Percentiles rank a stretch among this genome's conserved stretches.
These are phyloP conservation scores for Syndactyla subalaris DNA, from an alignment of 2,797 vertebrate genomes.

Conservation along the genomic window DNA sequence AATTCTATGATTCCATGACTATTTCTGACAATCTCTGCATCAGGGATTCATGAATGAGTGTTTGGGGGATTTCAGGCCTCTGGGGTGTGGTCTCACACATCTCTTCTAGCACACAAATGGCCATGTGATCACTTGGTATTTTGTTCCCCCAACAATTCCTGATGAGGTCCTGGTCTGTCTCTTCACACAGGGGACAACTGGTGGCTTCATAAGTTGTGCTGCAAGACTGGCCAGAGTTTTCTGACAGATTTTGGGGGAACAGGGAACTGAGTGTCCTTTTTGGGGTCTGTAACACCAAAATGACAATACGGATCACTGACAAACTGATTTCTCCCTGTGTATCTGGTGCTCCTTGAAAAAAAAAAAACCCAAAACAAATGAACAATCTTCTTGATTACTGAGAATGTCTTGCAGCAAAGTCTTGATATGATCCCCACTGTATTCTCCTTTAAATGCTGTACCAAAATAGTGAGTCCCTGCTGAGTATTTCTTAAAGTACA, in stretches of 20 bases:
- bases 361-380: background rate
- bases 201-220: background rate
- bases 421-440: background rate
- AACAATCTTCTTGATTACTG: background rate
- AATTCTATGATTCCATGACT: background rate
- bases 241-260: background rate
- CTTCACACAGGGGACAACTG: background rate
- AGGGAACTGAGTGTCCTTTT: background rate
- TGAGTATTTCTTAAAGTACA: constrained; percentile 7
- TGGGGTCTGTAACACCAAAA: background rate
- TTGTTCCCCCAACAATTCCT: background rate
- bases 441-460: background rate
- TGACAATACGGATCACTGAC: fast-evolving
- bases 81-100: background rate
- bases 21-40: background rate
- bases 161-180: background rate
- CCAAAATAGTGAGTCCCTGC: background rate
- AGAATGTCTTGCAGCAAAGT: background rate
- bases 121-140: background rate
- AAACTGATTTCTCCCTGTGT: background rate
- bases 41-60: background rate
- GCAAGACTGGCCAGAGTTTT: background rate
- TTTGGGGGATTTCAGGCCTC: background rate
- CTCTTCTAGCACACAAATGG: background rate
- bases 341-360: background rate